These are phyloP conservation scores for Lordiphosa andalusiaca DNA, from an alignment of 2,888 invertebrate genomes.

Conservation along the genomic window DNA sequence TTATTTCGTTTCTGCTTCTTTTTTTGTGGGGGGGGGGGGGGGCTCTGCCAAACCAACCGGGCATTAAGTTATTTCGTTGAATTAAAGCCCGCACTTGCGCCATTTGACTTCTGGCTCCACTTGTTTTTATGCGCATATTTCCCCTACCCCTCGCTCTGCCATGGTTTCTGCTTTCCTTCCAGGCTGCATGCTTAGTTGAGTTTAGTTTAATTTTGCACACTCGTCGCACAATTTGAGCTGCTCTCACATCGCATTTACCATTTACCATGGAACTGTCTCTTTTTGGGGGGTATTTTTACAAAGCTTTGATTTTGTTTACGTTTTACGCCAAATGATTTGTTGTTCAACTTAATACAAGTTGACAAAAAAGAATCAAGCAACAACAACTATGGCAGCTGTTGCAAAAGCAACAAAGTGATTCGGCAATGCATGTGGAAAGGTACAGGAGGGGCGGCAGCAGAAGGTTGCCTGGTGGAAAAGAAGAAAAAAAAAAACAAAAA, in stretches of 20 bases:
- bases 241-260: constrained; percentile 28
- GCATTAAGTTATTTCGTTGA: constrained; percentile 70
- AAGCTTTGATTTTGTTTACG: constrained; percentile 63
- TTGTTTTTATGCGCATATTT: constrained; percentile 48
- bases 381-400: constrained; percentile 61
- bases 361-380: constrained; percentile 51
- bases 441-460: neutral
- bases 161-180: constrained; percentile 2
- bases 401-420: constrained; percentile 63
- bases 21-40: neutral
- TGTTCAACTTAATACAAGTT: constrained; percentile 71
- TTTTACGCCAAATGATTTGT: constrained; percentile 71
- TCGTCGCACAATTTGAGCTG: constrained; percentile 38
- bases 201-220: constrained; percentile 44
- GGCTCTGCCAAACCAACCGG: constrained; percentile 41
- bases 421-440: neutral
- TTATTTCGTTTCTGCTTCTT: constrained; percentile 5
- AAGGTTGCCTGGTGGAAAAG: constrained; percentile 7
- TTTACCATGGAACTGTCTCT: constrained; percentile 48
- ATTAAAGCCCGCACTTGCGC: constrained; percentile 57
- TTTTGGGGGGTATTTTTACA: constrained; percentile 42
- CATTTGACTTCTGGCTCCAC: constrained; percentile 57
- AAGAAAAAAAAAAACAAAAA: no score
- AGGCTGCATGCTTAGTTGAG: constrained; percentile 49
- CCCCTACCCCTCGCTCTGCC: neutral